Evolutionary conservation across 1,140 invertebrate species (phyloP).

Genomic region (Euglossa dilemma): DNA sequence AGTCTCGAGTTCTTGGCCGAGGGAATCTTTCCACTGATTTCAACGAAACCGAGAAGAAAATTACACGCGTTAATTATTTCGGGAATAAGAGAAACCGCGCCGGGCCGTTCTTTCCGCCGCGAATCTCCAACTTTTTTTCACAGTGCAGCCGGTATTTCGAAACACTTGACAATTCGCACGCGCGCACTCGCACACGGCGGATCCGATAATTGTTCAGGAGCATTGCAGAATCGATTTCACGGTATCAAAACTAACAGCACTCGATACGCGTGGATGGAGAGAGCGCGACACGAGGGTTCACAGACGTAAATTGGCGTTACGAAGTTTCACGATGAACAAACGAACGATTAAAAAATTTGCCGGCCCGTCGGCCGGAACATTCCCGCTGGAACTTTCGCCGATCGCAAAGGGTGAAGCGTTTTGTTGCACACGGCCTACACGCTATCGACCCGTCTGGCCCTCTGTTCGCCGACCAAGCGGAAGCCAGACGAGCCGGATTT

Average conservation of each 20-base stretch:
- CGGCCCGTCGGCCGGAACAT: neutral
- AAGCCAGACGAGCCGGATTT: constrained; percentile 16
- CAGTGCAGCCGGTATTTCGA: neutral
- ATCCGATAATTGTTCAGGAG: neutral
- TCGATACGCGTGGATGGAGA: neutral
- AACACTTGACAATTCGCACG: neutral
- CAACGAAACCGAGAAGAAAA: no score
- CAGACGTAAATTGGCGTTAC: neutral
- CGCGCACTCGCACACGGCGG: no score
- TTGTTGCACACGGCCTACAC: neutral
- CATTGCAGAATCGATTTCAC: constrained; percentile 15
- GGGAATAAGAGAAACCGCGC: no score
- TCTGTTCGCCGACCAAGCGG: constrained; percentile 9
- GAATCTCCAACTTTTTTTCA: neutral
- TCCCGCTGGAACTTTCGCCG: constrained; percentile 5
- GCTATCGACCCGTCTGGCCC: constrained; percentile 35
- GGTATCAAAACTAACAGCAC: constrained; percentile 3
- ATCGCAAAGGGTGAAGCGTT: constrained; percentile 21
- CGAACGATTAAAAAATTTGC: constrained; percentile 35
- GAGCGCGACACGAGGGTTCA: neutral
- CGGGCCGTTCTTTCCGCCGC: neutral
- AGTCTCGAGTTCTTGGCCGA: no score
- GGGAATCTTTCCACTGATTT: no score
- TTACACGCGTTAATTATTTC: no score
- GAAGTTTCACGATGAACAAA: constrained; percentile 19